Evolutionary conservation across 1,140 invertebrate genomes (phyloP).

Genomic region (Forficula auricularia): DNA sequence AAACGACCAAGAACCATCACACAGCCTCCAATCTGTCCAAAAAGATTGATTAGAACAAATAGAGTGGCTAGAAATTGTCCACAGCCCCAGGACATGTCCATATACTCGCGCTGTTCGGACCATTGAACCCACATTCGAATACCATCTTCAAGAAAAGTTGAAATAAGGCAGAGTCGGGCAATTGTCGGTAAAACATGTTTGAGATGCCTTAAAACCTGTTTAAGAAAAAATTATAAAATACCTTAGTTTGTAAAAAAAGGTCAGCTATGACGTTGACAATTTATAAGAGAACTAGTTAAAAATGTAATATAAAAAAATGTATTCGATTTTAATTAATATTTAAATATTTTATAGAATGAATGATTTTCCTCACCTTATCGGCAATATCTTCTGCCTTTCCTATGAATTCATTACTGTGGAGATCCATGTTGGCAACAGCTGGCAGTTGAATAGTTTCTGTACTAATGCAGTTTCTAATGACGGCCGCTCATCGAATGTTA

Average conservation of each 20-base stretch:
- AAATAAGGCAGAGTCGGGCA: constrained; percentile 91
- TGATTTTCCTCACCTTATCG: constrained; percentile 74
- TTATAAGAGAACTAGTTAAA: not conserved
- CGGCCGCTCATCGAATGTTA: too few relatives aligned
- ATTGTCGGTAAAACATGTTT: constrained; percentile 90
- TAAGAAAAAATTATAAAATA: constrained; percentile 8
- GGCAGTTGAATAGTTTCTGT: not conserved
- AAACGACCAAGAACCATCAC: constrained; percentile 85
- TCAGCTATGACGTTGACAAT: not conserved
- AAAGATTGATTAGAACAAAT: constrained; percentile 85
- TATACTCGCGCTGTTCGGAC: constrained; percentile 94
- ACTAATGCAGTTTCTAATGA: too few relatives aligned
- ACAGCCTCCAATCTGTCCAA: constrained; percentile 90
- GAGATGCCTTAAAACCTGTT: constrained; percentile 73
- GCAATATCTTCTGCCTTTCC: constrained; percentile 83
- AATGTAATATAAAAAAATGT: not conserved
- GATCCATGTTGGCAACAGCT: constrained; percentile 43
- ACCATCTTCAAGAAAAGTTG: constrained; percentile 98
- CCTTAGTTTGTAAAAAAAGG: not conserved
- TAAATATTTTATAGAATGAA: constrained; percentile 1
- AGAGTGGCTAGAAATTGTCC: constrained; percentile 79
- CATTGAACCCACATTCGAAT: constrained; percentile 98
- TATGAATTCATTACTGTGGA: constrained; percentile 64
- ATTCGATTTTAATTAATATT: not conserved
- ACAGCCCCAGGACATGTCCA: constrained; percentile 96